Evolutionary conservation across 1,140 invertebrate genomes (phyloP).

Genomic region (Zaprionus taronus): DNA sequence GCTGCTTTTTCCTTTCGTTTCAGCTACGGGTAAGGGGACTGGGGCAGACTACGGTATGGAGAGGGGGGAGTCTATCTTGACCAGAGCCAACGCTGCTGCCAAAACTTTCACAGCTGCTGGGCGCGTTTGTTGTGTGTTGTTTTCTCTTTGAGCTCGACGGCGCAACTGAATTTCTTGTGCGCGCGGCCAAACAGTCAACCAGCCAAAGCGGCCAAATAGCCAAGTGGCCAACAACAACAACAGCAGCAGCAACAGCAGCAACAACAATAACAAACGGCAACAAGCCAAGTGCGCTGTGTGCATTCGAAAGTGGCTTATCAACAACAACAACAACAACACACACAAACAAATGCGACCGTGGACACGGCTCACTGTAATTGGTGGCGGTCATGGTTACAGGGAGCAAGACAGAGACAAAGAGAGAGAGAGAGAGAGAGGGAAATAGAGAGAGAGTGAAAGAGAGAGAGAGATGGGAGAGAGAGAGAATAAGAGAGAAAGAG

Average conservation of each 20-base stretch:
- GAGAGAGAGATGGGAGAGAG: too few relatives aligned
- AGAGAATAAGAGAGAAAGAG: neutral
- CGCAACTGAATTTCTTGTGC: conserved; percentile 71
- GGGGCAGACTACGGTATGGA: neutral
- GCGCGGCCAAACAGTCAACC: conserved; percentile 40
- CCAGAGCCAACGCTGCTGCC: conserved; percentile 42
- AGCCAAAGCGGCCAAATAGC: conserved; percentile 33
- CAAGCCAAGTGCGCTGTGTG: conserved; percentile 51
- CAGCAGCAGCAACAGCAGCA: neutral
- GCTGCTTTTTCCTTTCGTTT: conserved; percentile 66
- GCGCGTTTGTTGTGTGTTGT: conserved; percentile 58
- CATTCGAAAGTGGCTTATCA: conserved; percentile 81
- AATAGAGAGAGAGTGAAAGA: too few relatives aligned
- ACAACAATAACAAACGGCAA: conserved; percentile 12
- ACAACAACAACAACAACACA: conserved; percentile 28
- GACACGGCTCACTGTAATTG: conserved; percentile 62
- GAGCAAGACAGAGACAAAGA: neutral
- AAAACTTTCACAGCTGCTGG: conserved; percentile 71
- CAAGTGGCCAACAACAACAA: conserved; percentile 44
- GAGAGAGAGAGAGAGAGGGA: neutral
- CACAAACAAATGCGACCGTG: conserved; percentile 29
- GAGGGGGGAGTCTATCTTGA: conserved; percentile 37
- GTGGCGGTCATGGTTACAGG: conserved; percentile 46
- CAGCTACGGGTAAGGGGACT: neutral
- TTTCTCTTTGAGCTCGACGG: conserved; percentile 78